Evolutionary conservation across 2,113 vertebrate genomes (phyloP).

Genomic region (Triplophysa dalaica): DNA sequence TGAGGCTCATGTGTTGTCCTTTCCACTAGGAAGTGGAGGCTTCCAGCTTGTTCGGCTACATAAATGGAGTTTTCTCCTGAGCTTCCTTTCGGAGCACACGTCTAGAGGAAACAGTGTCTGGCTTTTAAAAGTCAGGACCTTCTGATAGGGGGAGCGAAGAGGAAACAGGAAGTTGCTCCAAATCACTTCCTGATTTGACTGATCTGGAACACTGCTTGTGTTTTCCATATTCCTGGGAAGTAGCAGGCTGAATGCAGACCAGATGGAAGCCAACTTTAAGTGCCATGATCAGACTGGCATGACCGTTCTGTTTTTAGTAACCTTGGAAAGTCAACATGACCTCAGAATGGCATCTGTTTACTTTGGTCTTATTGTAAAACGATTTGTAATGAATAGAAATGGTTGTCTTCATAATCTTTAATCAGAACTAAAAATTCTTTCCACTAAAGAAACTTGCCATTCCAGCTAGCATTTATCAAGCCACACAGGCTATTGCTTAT

Average conservation of each 20-base stretch:
- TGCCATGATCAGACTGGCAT: background rate
- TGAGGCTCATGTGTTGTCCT: background rate
- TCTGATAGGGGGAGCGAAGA: conserved; percentile 73
- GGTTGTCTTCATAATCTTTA: background rate
- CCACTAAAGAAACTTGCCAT: no score
- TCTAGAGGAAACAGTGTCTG: conserved; percentile 75
- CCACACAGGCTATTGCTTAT: background rate
- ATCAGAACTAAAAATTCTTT: no score
- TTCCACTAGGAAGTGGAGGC: conserved; percentile 13
- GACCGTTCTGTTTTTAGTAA: background rate
- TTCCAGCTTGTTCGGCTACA: conserved; percentile 47
- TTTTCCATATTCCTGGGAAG: conserved; percentile 66
- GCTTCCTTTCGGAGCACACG: conserved; percentile 64
- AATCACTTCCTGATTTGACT: conserved; percentile 77
- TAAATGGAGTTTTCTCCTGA: conserved; percentile 61
- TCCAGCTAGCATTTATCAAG: background rate
- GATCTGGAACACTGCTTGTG: conserved; percentile 71
- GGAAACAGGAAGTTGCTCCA: conserved; percentile 82
- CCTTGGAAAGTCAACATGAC: background rate
- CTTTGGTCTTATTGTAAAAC: no score
- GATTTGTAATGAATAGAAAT: background rate
- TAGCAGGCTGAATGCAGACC: conserved; percentile 73
- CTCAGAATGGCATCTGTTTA: background rate
- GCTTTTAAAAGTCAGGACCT: conserved; percentile 42
- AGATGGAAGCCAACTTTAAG: conserved; percentile 63